These are phyloP conservation scores for Sparus aurata DNA, from an alignment of 2,797 vertebrate genomes.

Conservation along the genomic window DNA sequence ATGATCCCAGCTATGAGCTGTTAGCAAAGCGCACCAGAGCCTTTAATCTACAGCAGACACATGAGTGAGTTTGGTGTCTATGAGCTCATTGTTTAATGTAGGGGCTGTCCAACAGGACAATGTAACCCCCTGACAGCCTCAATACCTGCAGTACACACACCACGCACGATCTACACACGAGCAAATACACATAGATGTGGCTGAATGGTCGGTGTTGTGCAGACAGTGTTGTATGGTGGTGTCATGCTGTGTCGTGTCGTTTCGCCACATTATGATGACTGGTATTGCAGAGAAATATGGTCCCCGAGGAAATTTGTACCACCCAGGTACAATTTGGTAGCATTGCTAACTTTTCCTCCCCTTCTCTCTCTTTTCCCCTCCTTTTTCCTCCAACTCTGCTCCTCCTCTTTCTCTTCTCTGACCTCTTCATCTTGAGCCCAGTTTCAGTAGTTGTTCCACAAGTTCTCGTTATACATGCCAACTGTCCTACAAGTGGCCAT, in stretches of 20 bases:
- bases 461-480: not conserved
- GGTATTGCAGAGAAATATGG: constrained; percentile 74
- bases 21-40: constrained; percentile 22
- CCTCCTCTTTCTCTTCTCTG: constrained; percentile 27
- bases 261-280: constrained; percentile 72
- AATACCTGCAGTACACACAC: constrained; percentile 22
- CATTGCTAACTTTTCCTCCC: constrained; percentile 52
- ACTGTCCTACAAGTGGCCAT: not conserved
- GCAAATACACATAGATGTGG: constrained; percentile 60
- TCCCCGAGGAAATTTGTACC: constrained; percentile 58
- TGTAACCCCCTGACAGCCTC: constrained; percentile 10
- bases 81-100: constrained; percentile 36
- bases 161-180: constrained; percentile 12
- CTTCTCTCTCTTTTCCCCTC: not conserved
- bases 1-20: not conserved
- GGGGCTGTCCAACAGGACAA: not conserved
- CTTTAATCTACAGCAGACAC: constrained; percentile 41
- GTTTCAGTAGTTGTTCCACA: constrained; percentile 56
- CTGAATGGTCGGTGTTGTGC: constrained; percentile 77
- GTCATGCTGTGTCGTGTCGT: constrained; percentile 78
- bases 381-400: not conserved
- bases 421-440: constrained; percentile 47
- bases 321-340: constrained; percentile 50
- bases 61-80: constrained; percentile 30
- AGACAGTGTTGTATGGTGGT: constrained; percentile 75